Evolutionary conservation across 2,797 vertebrate species (phyloP).

Genomic region (Delichon dasypus): DNA sequence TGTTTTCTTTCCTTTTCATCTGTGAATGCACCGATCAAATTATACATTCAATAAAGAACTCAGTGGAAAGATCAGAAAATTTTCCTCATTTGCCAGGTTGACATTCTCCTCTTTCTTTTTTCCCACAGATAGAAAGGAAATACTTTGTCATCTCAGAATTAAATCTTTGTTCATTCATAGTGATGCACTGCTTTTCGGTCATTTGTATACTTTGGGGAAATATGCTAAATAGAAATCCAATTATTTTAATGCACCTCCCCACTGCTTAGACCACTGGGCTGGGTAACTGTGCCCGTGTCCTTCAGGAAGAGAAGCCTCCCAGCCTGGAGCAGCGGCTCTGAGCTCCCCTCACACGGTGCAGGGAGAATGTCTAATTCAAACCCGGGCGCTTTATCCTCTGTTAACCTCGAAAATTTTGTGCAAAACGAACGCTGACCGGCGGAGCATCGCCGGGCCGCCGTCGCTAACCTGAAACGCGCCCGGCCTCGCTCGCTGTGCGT

Average conservation of each 20-base stretch:
- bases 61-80: conserved; percentile 30
- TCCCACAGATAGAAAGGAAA: conserved; percentile 26
- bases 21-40: conserved; percentile 49
- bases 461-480: conserved; percentile 42
- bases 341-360: neutral
- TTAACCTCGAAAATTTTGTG: conserved; percentile 52
- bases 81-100: conserved; percentile 24
- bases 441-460: neutral
- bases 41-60: conserved; percentile 59
- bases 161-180: conserved; percentile 58
- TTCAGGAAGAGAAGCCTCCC: neutral
- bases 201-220: conserved; percentile 70
- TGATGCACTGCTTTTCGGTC: neutral
- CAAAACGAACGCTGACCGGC: conserved; percentile 25
- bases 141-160: conserved; percentile 66
- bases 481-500: neutral
- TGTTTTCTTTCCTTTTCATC: conserved; percentile 67
- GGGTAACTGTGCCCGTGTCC: conserved; percentile 56
- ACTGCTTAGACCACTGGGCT: conserved; percentile 44
- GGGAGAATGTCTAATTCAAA: conserved; percentile 57
- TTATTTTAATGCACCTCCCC: conserved; percentile 68
- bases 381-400: conserved; percentile 25
- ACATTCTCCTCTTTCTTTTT: neutral
- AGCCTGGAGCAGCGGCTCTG: neutral
- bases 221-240: conserved; percentile 69